Evolutionary conservation across 2,797 vertebrate species (phyloP).

Genomic region (Siniperca scherzeri): DNA sequence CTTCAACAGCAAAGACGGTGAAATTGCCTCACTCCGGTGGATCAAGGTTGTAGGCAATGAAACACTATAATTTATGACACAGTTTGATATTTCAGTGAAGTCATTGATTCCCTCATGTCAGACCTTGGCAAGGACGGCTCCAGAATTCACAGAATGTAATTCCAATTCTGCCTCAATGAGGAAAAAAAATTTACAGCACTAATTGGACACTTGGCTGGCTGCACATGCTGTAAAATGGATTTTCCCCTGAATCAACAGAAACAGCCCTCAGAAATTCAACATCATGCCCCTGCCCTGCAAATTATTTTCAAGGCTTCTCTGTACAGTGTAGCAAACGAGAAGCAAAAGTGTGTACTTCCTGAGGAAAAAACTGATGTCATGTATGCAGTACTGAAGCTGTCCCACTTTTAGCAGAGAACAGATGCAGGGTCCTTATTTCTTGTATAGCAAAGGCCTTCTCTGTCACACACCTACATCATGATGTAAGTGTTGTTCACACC

Average conservation of each 20-base stretch:
- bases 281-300: constrained; percentile 42
- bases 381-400: constrained; percentile 43
- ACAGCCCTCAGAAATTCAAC: constrained; percentile 61
- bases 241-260: constrained; percentile 81
- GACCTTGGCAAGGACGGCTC: constrained; percentile 69
- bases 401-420: constrained; percentile 60
- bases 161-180: constrained; percentile 61
- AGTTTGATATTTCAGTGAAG: constrained; percentile 80
- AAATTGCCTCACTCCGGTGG: constrained; percentile 72
- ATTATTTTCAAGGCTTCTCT: constrained; percentile 52
- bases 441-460: constrained; percentile 50
- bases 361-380: constrained; percentile 25
- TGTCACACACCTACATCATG: constrained; percentile 77
- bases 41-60: constrained; percentile 78
- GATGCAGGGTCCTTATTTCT: constrained; percentile 67
- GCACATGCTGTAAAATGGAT: constrained; percentile 75
- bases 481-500: constrained; percentile 78
- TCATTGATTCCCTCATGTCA: constrained; percentile 78
- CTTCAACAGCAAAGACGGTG: constrained; percentile 64
- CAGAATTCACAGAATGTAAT: constrained; percentile 75
- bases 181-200: constrained; percentile 56
- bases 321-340: constrained; percentile 12
- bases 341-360: constrained; percentile 24
- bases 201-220: constrained; percentile 79
- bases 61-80: constrained; percentile 80